Evolutionary conservation across 2,797 vertebrate species (phyloP), one percentile per base, ranked within the genome.

Genomic region (Aphelocoma californica): DNA sequence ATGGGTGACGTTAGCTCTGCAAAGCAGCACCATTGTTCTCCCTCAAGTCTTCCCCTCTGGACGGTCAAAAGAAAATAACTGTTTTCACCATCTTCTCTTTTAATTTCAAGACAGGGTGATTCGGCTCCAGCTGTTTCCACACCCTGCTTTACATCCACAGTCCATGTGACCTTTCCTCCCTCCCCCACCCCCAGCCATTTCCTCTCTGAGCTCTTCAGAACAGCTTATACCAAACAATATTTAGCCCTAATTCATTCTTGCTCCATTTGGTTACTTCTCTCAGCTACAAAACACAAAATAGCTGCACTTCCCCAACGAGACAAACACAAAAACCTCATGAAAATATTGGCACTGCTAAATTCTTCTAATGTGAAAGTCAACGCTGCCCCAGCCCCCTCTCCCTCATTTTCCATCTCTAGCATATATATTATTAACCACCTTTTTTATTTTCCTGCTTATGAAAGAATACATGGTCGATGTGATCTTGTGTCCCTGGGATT

Each of bases 401-500:
- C 93, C 93, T 96, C 93, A 92, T 97, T 96, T 97, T 97, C 94
- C 93, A 95, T 96, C 85, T 95, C 85, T 79, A 91, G 38, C 86
- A 96, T 95, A 96, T 95, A 96, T 95, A 96, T 97, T 97, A 97
- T 96, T 96, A 97, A 97, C 89, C 81, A 93, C 93, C 92, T 96
- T 93, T 96, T 95, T 92, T 93, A 95, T 95, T 96, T 96, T 93
- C 54, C 80, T 93, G 92, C 64, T 97, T 98, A 97, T 96, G 92
- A 96, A 97, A 96, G 94, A 96, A 96, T 97, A 92, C 48, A 94
- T 70, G 79, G 78, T 95, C 94, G 47, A 95, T 93, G 90, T 28
- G 81, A 95, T 97, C 96, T 97, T 94, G 88, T 91, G 66, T 92
- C 74, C 69, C 71, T 94, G 67, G 97, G 98, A 98, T 98, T 98